Conservation (phyloP, 2,113 vertebrate genomes). For the Enhydra lutris region DNA sequence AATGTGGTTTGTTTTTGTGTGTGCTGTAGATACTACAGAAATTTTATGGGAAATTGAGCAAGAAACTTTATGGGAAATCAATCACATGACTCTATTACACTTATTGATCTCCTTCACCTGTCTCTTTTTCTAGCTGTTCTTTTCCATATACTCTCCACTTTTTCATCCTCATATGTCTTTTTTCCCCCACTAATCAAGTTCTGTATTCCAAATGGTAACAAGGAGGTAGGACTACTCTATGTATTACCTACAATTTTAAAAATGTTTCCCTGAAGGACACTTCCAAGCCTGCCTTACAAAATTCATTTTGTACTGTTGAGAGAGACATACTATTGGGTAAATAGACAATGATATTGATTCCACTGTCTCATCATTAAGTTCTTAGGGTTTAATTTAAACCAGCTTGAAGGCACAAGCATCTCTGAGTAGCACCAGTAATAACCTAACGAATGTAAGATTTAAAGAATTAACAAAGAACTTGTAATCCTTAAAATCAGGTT, state of each 20-base stretch:
- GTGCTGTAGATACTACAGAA: neutral
- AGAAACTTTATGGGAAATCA: neutral
- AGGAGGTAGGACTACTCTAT: neutral
- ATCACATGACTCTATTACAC: neutral
- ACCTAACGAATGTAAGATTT: neutral
- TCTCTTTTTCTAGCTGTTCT: neutral
- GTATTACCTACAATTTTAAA: neutral
- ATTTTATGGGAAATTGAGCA: neutral
- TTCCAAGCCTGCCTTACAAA: neutral
- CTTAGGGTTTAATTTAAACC: neutral
- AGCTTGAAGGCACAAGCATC: neutral
- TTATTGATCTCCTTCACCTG: neutral
- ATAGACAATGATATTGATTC: neutral
- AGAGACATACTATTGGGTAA: neutral
- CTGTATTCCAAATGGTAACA: neutral
- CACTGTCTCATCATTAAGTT: neutral
- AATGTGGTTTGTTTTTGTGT: neutral
- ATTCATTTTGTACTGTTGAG: neutral
- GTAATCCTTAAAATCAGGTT: neutral
- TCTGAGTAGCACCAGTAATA: neutral
- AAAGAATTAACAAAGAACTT: neutral
- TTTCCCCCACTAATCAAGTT: neutral
- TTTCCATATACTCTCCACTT: accelerated
- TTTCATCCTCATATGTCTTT: neutral
- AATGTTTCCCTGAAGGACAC: neutral